Evolutionary conservation across 2,113 vertebrate genomes (phyloP).

Genomic region (Falcunculus frontatus): DNA sequence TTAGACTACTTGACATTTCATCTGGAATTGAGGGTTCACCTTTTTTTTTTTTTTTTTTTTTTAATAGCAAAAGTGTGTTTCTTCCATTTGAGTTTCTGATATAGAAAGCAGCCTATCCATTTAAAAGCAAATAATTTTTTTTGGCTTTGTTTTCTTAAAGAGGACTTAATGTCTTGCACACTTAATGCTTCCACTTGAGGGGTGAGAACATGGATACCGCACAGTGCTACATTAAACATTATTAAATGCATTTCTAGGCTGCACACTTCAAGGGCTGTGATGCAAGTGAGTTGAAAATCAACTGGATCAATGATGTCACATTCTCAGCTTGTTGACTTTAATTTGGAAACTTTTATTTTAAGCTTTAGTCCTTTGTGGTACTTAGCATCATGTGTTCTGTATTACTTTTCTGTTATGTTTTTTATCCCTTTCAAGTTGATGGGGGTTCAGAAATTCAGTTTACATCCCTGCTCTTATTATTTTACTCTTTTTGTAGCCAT

Average conservation of each 20-base stretch:
- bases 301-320: background rate
- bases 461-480: background rate
- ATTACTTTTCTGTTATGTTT: background rate
- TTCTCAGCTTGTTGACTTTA: background rate
- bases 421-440: background rate
- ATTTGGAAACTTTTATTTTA: background rate
- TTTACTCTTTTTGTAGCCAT: constrained; percentile 72
- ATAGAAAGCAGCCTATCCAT: background rate
- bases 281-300: background rate
- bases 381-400: background rate
- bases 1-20: background rate
- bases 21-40: background rate
- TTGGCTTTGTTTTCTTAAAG: background rate
- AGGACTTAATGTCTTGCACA: background rate
- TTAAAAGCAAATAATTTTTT: background rate
- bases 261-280: background rate
- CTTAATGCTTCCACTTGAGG: background rate
- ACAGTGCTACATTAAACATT: background rate
- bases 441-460: background rate
- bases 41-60: background rate
- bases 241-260: background rate
- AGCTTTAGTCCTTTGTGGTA: background rate
- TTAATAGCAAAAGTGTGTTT: background rate
- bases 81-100: background rate
- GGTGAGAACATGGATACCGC: background rate